Base-by-base conservation (phyloP, 2,797 vertebrate genomes). In the Tympanoctomys barrerae region DNA sequence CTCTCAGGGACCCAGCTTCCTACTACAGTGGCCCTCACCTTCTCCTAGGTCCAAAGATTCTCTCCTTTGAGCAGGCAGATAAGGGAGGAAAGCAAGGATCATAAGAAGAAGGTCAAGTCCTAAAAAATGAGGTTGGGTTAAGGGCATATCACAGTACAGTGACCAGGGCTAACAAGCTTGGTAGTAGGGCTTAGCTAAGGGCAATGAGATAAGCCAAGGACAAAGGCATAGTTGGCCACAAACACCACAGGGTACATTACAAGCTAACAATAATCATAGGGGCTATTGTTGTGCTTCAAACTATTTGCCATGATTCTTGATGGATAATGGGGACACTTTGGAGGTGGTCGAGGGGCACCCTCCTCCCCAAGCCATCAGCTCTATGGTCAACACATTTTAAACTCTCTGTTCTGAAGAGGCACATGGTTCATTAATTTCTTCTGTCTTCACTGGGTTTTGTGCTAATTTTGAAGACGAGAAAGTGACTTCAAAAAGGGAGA, bases 161-260 rank as follows among this genome's bases (percentile, higher is more conserved):
- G 61, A n/a, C 19, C 46, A 61, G 21, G 19, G 12, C 8, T 3
- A 24, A 24, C 6, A 21, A 42, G 21, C 70, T 94, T 13, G 28
- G 70, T 49, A 46, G 42, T 10, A 31, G 62, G 33, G 7, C 12
- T 52, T 24, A 5, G 18, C 33, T 73, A 12, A 5, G 18, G 61
- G 4, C 1, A 1, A 13, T 7, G 52, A 24, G 49, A 87, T 3
- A 71, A 68, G 14, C 1, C 4, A 5, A 54, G 11, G 5, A 28
- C 5, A 21, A 4, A 13, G 59, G 5, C 2, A 10, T 2, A 31
- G 26, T 33, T 16, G 42, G 21, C 24, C 28, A 4, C 61, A 49
- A 28, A 9, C 1, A 28, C 7, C 13, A 26, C 12, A 5, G 0
- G 5, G 22, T 36, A n/a, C 2, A 0, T 18, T 36, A 28, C 16